Evolutionary conservation across 2,797 vertebrate genomes (phyloP).

Genomic region (Aotus griseimembra): DNA sequence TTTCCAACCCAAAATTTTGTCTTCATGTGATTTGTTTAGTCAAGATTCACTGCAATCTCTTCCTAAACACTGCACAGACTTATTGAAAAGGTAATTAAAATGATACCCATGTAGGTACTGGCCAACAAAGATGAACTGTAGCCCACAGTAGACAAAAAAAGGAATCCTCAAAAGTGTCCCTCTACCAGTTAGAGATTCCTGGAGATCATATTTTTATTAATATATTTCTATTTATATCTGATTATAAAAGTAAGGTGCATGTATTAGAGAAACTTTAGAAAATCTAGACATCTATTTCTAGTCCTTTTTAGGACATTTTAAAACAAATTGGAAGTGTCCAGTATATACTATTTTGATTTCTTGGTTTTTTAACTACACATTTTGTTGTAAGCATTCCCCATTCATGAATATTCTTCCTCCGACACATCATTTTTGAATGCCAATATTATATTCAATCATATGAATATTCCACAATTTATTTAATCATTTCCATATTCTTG

Average conservation of each 20-base stretch:
- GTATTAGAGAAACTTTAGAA: constrained; percentile 29
- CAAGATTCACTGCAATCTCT: neutral
- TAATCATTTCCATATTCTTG: constrained; percentile 17
- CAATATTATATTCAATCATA: constrained; percentile 19
- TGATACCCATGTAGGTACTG: neutral
- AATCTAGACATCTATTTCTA: constrained; percentile 10
- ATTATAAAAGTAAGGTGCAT: constrained; percentile 20
- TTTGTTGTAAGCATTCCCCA: neutral
- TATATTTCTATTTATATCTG: constrained; percentile 23
- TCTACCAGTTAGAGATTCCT: neutral
- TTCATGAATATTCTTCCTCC: constrained; percentile 40
- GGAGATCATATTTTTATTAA: constrained; percentile 33
- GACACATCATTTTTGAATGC: constrained; percentile 26
- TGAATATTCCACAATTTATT: neutral
- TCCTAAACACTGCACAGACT: constrained; percentile 8
- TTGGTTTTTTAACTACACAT: neutral
- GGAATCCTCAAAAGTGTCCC: constrained; percentile 18
- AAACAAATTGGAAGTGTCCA: neutral
- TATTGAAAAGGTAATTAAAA: constrained; percentile 38
- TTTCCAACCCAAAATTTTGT: constrained; percentile 45
- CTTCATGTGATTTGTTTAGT: constrained; percentile 48
- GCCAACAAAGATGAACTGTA: neutral
- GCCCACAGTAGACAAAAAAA: neutral
- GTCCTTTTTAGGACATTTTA: constrained; percentile 8
- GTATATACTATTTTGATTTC: neutral